These are phyloP conservation scores for Halocaridina rubra DNA, from an alignment of 2,888 invertebrate species.

Conservation along the genomic window DNA sequence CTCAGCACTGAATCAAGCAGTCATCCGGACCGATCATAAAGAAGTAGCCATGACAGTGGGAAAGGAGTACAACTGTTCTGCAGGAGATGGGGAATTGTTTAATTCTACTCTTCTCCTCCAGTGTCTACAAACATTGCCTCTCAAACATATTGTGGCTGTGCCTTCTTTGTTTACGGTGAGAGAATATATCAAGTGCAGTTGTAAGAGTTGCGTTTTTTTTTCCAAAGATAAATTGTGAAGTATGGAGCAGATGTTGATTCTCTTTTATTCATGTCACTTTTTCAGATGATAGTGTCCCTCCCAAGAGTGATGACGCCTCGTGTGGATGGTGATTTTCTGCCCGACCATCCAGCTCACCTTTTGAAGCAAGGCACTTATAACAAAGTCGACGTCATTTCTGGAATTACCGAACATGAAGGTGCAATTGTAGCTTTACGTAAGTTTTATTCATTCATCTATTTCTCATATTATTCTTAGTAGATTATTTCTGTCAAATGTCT, in stretches of 20 bases:
- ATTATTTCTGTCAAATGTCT: neutral
- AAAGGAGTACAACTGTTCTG: neutral
- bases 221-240: too few relatives aligned
- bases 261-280: too few relatives aligned
- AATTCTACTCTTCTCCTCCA: neutral
- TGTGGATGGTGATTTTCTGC: neutral
- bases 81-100: neutral
- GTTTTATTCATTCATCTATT: neutral
- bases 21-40: neutral
- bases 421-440: neutral
- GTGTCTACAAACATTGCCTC: neutral
- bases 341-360: neutral
- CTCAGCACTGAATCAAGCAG: neutral
- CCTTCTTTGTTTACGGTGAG: neutral
- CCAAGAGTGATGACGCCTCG: neutral
- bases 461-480: too few relatives aligned
- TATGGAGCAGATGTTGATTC: too few relatives aligned
- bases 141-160: neutral
- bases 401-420: neutral
- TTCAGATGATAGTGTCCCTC: neutral
- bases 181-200: too few relatives aligned
- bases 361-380: neutral
- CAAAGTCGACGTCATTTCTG: neutral
- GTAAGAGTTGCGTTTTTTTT: too few relatives aligned
- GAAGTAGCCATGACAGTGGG: neutral